Base-by-base conservation (phyloP, 2,797 vertebrate genomes). In the Chelmon rostratus region DNA sequence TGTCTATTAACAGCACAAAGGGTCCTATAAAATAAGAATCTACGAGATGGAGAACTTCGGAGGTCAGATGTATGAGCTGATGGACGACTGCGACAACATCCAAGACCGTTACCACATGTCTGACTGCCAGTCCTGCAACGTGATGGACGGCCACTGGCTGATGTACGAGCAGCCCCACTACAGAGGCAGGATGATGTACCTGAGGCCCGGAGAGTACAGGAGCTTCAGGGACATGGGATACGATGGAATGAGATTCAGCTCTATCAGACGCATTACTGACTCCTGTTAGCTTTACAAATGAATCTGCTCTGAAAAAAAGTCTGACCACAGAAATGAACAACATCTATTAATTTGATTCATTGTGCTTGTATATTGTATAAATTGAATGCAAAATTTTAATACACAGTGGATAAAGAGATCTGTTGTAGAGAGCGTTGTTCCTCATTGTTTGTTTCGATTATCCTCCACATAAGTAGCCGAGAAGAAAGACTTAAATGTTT, bases 91-190 rank as follows among this genome's bases (percentile, higher is more conserved):
- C 12, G 91, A 93, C 42, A 89, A 86, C 81, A 79, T 91, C 79
- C 33, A 50, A 83, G 93, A 94, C 12, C 91, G 87, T 33, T 90
- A 89, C 72, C 89, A 13, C 8, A 92, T 92, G 88, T 84, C 84
- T 13, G 70, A 93, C 35, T 93, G 92, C 87, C 31, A 62, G 89
- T 94, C 92, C 33, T 91, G 91, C 79, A 19, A 93, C 9, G 93
- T 94, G 85, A 88, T 92, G 90, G 91, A 93, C 1, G 92, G 93
- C 70, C 92, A 94, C 86, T 93, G 93, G 93, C 89, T 94, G 87
- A 90, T 93, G 85, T 94, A 91, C 40, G 91, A 93, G 88, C 85
- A 90, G 81, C 87, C 92, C 76, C 58, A 92, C 12, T 93, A 78
- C 89, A 91, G 72, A 82, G 93, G 93, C 85, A 92, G 42, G 85